phyloP scores from a whole-genome alignment of 2,888 invertebrate genomes.

The Eupithecia subfuscata region DNA sequence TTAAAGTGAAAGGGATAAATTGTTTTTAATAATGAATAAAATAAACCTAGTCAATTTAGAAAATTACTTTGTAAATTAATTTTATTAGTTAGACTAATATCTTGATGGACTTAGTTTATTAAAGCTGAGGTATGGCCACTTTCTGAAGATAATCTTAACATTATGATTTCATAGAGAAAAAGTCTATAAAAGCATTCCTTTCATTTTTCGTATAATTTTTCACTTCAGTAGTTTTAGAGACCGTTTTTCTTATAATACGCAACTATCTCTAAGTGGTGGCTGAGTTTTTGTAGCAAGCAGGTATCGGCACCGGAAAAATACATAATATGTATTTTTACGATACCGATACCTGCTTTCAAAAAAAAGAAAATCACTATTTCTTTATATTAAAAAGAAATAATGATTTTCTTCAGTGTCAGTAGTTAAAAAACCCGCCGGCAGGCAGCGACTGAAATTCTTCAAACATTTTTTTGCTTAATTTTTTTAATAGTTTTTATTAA shows the following conservation, averaged over 20 bases:
- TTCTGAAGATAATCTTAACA: slow-evolving; percentile 1
- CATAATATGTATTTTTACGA: too few relatives aligned
- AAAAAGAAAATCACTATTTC: too few relatives aligned
- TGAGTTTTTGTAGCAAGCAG: neutral
- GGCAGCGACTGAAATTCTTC: neutral
- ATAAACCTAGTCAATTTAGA: neutral
- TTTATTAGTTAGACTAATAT: neutral
- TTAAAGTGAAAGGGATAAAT: slow-evolving; percentile 8
- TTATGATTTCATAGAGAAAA: slow-evolving; percentile 10
- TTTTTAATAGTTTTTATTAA: too few relatives aligned
- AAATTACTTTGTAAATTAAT: neutral
- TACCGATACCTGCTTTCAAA: too few relatives aligned
- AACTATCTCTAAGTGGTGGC: neutral
- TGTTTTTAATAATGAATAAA: neutral
- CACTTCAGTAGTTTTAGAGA: slow-evolving; percentile 37
- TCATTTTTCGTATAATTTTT: slow-evolving; percentile 37
- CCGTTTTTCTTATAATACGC: slow-evolving; percentile 12
- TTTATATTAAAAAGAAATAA: too few relatives aligned
- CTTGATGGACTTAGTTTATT: neutral
- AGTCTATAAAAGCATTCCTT: slow-evolving; percentile 20
- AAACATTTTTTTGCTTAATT: too few relatives aligned
- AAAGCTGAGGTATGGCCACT: slow-evolving; percentile 8
- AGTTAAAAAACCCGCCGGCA: neutral
- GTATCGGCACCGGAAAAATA: neutral
- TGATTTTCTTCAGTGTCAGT: too few relatives aligned